Evolutionary conservation across 1,140 invertebrate genomes (phyloP), one percentile per base, ranked within the genome.

Genomic region (Drosophila equinoxialis): DNA sequence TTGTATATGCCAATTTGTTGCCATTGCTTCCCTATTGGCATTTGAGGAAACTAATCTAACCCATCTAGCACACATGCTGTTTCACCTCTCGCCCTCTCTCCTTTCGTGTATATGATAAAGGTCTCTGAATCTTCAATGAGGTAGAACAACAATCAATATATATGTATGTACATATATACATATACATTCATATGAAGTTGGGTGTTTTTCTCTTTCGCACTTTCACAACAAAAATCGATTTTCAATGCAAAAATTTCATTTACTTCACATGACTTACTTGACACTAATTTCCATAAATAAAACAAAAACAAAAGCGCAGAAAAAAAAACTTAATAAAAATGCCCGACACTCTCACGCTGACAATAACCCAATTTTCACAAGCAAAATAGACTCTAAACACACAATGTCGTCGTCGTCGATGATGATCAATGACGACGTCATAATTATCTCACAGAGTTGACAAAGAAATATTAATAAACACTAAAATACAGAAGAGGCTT

Each of bases 211-310:
- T 55, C 60, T 11, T 39, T 45, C 59, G 45, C 14, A 51, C 41
- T 23, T 72, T 39, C 45, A 51, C 33, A 68, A 41, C 37, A 20
- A 58, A 67, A 58, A 79, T 79, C 68, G 74, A 84, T 69, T 77
- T 80, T 74, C 67, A 68, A 78, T 78, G 68, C 45, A 65, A 68
- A 79, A 83, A 77, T 80, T 69, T 68, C 61, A 69, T 69, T 54
- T 67, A 65, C 70, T 89, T 60, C 77, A 89, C 84, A 89, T 75
- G 84, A 89, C 90, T 89, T 90, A 89, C 84, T 89, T 89, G 84
- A 89, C 85, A 89, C 81, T 90, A 90, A 89, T 89, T 89, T 89
- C 84, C 84, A 89, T 89, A 89, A 90, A 89, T 85, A 89, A 89
- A 81, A 90, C 74, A 82, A 79, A 63, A 45, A 45, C 4, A n/a